Conservation (phyloP, 1,140 invertebrate species). For the Neodiprion virginianus region DNA sequence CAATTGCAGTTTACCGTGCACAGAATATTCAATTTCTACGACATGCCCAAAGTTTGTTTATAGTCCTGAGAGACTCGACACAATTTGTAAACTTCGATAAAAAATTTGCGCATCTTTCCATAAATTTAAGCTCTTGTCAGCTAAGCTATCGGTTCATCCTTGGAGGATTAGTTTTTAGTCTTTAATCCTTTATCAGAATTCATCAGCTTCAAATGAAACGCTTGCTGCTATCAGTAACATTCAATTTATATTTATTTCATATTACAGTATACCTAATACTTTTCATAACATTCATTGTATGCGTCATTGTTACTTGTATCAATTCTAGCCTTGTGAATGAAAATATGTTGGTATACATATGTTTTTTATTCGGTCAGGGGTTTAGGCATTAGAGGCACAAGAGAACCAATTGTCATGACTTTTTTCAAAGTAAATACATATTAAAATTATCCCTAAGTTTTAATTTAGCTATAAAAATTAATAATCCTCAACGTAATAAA, state of each 20-base stretch:
- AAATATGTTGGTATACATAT: neutral
- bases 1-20: neutral
- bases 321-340: neutral
- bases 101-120: neutral
- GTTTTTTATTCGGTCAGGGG: too few relatives aligned
- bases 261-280: neutral
- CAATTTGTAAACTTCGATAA: neutral
- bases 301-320: neutral
- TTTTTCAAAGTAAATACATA: too few relatives aligned
- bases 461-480: too few relatives aligned
- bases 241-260: too few relatives aligned
- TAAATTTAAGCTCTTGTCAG: neutral
- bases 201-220: neutral
- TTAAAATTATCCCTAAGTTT: too few relatives aligned
- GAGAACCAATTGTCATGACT: too few relatives aligned
- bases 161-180: neutral
- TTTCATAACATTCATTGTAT: neutral
- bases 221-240: neutral
- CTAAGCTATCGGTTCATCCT: neutral
- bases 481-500: too few relatives aligned
- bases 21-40: neutral
- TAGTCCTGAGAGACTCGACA: slow-evolving; percentile 2
- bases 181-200: neutral
- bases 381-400: too few relatives aligned
- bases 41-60: neutral